Evolutionary conservation across 2,888 invertebrate genomes (phyloP).

Genomic region (Chrysomela aeneicollis): DNA sequence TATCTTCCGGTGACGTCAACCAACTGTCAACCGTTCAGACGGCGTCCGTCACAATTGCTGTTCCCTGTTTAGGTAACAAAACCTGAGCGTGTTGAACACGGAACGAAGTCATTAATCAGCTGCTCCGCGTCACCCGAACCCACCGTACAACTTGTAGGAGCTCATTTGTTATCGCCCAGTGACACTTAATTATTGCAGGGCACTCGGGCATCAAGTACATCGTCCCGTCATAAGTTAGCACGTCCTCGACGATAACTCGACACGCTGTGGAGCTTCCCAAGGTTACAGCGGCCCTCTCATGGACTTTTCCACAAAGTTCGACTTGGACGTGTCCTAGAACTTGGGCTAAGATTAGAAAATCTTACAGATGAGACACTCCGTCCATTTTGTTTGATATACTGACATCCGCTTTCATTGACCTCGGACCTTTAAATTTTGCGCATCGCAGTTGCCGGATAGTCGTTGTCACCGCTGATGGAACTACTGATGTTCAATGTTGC

Average conservation of each 20-base stretch:
- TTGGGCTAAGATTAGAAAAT: too few relatives aligned
- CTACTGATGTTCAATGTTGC: too few relatives aligned
- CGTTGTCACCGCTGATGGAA: too few relatives aligned
- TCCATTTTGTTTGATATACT: too few relatives aligned
- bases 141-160: slow-evolving; percentile 43
- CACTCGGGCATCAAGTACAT: slow-evolving; percentile 44
- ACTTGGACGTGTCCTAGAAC: too few relatives aligned
- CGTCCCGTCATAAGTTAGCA: slow-evolving; percentile 42
- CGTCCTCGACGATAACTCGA: slow-evolving; percentile 10
- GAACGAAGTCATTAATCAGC: slow-evolving; percentile 60
- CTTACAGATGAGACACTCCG: too few relatives aligned
- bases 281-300: not conserved
- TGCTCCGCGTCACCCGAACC: slow-evolving; percentile 50
- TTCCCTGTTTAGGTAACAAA: slow-evolving; percentile 59
- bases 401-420: too few relatives aligned
- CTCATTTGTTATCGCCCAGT: slow-evolving; percentile 55
- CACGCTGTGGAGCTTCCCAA: not conserved
- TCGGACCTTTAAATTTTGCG: too few relatives aligned
- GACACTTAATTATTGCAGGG: slow-evolving; percentile 55
- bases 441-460: too few relatives aligned
- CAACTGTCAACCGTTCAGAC: slow-evolving; percentile 49
- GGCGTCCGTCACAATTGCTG: slow-evolving; percentile 54
- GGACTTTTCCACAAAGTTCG: too few relatives aligned
- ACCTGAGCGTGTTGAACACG: slow-evolving; percentile 58
- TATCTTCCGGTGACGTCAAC: slow-evolving; percentile 50